Evolutionary conservation across 2,113 vertebrate species (phyloP).

Genomic region (Nannospalax galili): DNA sequence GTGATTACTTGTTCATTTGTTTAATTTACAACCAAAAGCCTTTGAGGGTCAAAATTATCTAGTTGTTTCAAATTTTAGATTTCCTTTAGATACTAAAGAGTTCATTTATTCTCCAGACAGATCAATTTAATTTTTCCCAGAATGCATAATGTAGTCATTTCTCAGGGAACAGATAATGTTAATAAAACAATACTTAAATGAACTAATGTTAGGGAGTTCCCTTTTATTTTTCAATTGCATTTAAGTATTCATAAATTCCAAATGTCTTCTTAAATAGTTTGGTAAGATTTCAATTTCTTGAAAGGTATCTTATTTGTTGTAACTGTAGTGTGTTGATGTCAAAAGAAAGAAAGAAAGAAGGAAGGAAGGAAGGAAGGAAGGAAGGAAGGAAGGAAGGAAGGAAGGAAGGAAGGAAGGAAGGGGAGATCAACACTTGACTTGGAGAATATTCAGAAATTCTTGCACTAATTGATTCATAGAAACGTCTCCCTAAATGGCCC

Average conservation of each 20-base stretch:
- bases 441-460: constrained; percentile 18
- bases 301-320: constrained; percentile 23
- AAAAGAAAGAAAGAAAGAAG: not conserved
- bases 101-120: constrained; percentile 34
- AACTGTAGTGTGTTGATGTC: not conserved
- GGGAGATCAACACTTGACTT: not conserved
- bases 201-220: not conserved
- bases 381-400: too few relatives aligned
- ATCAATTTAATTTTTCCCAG: constrained; percentile 31
- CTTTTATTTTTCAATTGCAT: constrained; percentile 36
- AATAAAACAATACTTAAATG: constrained; percentile 48
- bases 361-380: too few relatives aligned
- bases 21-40: constrained; percentile 4
- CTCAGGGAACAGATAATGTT: not conserved
- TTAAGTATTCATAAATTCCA: constrained; percentile 7
- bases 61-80: constrained; percentile 28
- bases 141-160: not conserved
- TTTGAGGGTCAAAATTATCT: constrained; percentile 42
- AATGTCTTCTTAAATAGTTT: constrained; percentile 15
- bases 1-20: constrained; percentile 9
- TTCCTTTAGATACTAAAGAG: constrained; percentile 54
- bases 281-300: constrained; percentile 50
- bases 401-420: too few relatives aligned
- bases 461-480: constrained; percentile 43
- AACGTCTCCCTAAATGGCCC: not conserved